Evolutionary conservation across 2,888 invertebrate genomes (phyloP), one percentile per base, ranked within the genome.

Genomic region (Pollenia labialis): DNA sequence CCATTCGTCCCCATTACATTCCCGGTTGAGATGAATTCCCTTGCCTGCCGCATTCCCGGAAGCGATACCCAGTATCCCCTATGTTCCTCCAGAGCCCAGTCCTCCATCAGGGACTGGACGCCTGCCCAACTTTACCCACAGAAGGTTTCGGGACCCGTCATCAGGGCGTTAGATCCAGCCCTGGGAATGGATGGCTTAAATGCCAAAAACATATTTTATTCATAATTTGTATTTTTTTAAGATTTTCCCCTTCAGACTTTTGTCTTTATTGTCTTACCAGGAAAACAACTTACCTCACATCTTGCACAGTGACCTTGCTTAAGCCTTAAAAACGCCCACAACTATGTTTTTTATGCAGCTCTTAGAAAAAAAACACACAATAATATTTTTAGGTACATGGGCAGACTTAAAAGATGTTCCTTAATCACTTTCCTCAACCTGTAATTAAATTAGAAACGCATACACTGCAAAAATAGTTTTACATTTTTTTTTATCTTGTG

Each of bases 381-480:
- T 12, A 18, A 12, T 50, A 42, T 32, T n/a, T 77, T 72, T 7
- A 56, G 40, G 16, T 48, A 52, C 11, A 7, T 44, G n/a, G 56
- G 50, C n/a, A 46, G 52, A 62, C 58, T 68, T 81, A 32, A 71
- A 80, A 81, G 50, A 87, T 81, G 68, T 84, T 84, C 74, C 56
- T 23, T 82, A 81, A 79, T 72, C 81, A 69, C 44, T 77, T 44
- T 50, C 71, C 77, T 50, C 6, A 84, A 84, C 87, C 87, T 81
- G 40, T 87, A 87, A 87, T 87, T 87, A 87, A 87, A 87, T 87
- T 84, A 50, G 87, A 84, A 84, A 84, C 77, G 84, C 84, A 69
- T 81, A 52, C 56, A 81, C 77, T 81, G 87, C 84, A 87, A 84
- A 84, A 75, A 60, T 60, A 56, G 56, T 68, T 75, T 64, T 76